These are phyloP conservation scores for Morbakka virulenta DNA, from an alignment of 30 jellyfish, hydroid and myxozoan genomes.

Conservation along the genomic window DNA sequence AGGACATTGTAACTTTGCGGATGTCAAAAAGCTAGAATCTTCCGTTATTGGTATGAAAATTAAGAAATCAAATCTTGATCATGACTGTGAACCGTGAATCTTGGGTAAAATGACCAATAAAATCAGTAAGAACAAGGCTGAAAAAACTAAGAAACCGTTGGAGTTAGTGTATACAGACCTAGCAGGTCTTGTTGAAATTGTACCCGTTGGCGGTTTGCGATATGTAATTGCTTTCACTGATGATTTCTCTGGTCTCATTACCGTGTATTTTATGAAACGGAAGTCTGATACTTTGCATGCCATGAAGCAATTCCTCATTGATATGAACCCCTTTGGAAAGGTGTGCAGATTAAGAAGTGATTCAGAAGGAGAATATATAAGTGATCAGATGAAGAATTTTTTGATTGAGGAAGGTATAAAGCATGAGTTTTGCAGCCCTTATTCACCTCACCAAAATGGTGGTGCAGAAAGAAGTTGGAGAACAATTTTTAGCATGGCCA, in stretches of 20 bases:
- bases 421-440: constrained; percentile 6
- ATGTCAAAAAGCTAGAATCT: constrained; percentile 25
- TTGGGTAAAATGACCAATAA: background rate
- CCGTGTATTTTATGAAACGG: background rate
- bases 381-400: background rate
- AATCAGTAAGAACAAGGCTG: background rate
- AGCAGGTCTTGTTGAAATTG: constrained; percentile 38
- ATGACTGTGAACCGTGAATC: background rate
- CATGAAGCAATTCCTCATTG: constrained; percentile 21
- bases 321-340: constrained; percentile 24
- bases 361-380: background rate
- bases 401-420: background rate
- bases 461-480: constrained; percentile 25
- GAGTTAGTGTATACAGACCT: constrained; percentile 27
- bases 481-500: constrained; percentile 4
- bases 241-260: constrained; percentile 3
- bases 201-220: constrained; percentile 12
- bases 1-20: constrained; percentile 63
- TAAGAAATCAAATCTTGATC: background rate
- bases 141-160: constrained; percentile 13
- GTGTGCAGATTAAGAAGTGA: constrained; percentile 10
- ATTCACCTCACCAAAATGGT: constrained; percentile 47
- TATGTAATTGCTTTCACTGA: constrained; percentile 15
- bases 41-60: constrained; percentile 53
- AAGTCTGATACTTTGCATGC: constrained; percentile 15